Evolutionary conservation across 2,888 invertebrate genomes (phyloP), one percentile per base, ranked within the genome.

Genomic region (Ochlodes sylvanus): DNA sequence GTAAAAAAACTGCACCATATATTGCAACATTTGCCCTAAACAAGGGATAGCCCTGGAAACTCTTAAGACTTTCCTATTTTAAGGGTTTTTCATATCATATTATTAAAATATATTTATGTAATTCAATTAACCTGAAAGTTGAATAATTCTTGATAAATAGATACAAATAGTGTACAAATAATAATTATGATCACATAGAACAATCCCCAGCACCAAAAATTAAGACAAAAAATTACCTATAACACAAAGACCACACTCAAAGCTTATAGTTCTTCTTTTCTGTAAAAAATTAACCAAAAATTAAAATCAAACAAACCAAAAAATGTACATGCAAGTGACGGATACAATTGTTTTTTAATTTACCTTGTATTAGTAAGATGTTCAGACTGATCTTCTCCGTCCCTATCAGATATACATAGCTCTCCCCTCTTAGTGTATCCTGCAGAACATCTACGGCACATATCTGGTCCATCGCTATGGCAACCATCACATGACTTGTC

Each of bases 381-480:
- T 47, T 90, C 87, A 0, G 82, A 75, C 7, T 72, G 65, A 63
- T 90, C 88, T n/a, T 87, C 85, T 19, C 83, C 83, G 21, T 83
- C 86, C 60, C 85, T 90, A 88, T 94, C 94, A 94, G 97, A 95
- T 71, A 96, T 92, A 88, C 98, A 98, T 73, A 97, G 94, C 71
- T 96, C 96, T 69, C 97, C 96, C 73, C 95, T 95, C 71, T 95
- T 93, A 10, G 94, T 92, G 84, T 95, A 98, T 7, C 96, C 97
- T 15, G 94, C 89, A 0, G 96, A 96, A 93, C 99, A 99, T 79
- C 95, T 94, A 38, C 94, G 92, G 87, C 99, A 99, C 95, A 97
- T 97, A 84, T 98, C 98, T 0, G 98, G 97, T 0, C 98, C 98
- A 86, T 98, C 98, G 0, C 98, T 98, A 63, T 95, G 94, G 82